A percentile compares a stretch with the other conserved stretches of the same genome.
Evolutionary conservation across 2,797 vertebrate genomes (phyloP).

Genomic region (Cossypha caffra): DNA sequence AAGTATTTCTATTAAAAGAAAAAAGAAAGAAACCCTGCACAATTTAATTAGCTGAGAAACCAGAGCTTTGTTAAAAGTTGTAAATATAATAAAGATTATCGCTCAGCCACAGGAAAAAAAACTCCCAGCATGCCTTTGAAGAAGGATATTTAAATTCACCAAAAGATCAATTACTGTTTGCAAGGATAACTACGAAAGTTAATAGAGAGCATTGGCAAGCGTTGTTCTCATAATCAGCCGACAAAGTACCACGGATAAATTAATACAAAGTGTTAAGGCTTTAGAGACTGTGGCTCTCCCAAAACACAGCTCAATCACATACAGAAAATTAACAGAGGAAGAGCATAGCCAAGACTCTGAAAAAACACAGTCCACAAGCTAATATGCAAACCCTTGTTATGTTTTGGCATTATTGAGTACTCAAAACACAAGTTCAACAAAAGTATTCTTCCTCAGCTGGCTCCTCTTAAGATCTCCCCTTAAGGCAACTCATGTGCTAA

Average conservation of each 20-base stretch:
- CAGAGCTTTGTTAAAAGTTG: slow-evolving; percentile 19
- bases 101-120: background rate
- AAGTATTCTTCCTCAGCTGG: background rate
- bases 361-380: background rate
- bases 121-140: slow-evolving; percentile 11
- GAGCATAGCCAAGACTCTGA: background rate
- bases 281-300: slow-evolving; percentile 15
- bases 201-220: slow-evolving; percentile 10
- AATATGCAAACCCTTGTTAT: background rate
- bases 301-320: slow-evolving; percentile 27
- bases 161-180: slow-evolving; percentile 19
- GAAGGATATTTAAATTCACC: slow-evolving; percentile 30
- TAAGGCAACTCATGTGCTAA: background rate
- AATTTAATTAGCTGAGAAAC: slow-evolving; percentile 49
- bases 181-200: slow-evolving; percentile 33
- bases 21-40: background rate
- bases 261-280: slow-evolving; percentile 39
- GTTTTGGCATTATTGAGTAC: background rate
- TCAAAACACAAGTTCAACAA: background rate
- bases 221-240: slow-evolving; percentile 6
- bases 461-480: background rate
- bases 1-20: slow-evolving; percentile 12
- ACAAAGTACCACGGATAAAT: background rate
- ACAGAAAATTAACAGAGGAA: background rate
- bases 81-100: slow-evolving; percentile 47